Evolutionary conservation across 1,140 invertebrate species (phyloP).

Genomic region (Spodoptera litura): DNA sequence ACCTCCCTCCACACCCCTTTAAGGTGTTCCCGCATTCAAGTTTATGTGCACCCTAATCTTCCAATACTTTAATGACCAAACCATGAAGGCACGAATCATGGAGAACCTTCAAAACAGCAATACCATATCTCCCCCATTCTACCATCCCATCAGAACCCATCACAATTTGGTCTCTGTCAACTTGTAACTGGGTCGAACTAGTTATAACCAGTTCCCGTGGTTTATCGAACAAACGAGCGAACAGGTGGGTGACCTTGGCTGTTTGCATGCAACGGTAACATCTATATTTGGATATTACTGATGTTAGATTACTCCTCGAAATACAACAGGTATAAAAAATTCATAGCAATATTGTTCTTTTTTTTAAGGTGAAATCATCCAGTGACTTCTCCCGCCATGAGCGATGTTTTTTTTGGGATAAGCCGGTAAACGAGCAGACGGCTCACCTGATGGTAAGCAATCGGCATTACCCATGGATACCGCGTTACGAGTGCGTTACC

Average conservation of each 20-base stretch:
- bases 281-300: background rate
- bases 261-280: background rate
- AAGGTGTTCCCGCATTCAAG: no score
- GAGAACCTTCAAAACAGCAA: background rate
- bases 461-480: no score
- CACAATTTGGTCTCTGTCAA: background rate
- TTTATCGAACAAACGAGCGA: constrained; percentile 39
- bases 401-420: no score
- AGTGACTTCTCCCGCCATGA: no score
- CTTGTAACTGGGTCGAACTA: constrained; percentile 39
- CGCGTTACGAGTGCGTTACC: no score
- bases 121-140: background rate
- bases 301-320: background rate
- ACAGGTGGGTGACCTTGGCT: constrained; percentile 29
- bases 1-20: no score
- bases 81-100: no score
- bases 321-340: constrained; percentile 10
- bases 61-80: no score
- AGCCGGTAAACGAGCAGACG: no score
- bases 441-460: no score
- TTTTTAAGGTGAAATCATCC: no score
- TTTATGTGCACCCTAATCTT: no score
- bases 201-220: constrained; percentile 43
- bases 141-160: background rate
- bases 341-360: background rate